Base-by-base conservation (phyloP, 1,140 invertebrate genomes). In the Drosophila azteca region DNA sequence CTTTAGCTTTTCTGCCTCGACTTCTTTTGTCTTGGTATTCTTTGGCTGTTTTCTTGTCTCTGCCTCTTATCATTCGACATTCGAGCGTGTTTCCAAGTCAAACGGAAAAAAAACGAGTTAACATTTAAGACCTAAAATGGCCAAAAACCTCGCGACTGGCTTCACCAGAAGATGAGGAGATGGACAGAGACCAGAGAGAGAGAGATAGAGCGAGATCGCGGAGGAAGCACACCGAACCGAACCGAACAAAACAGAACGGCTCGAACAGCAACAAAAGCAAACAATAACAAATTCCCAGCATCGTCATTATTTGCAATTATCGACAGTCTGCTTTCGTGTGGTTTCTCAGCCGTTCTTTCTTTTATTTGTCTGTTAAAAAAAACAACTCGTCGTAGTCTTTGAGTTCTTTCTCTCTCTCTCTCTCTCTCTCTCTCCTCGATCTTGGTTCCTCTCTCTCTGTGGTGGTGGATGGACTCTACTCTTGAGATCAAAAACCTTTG, bases 281-380 rank as follows among this genome's bases (percentile, higher is more conserved):
- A 77, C 67, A 80, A 80, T 62, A 65, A 70, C 70, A 77, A 85
- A 78, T 67, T 67, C 67, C 64, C 65, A 82, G 65, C 75, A 57
- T 85, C 84, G 78, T 85, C 83, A 85, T 85, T 85, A 85, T 85
- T 85, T 82, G 82, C 82, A 85, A 85, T 85, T 85, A 85, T 85
- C 74, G 82, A 85, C 76, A 82, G 83, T 81, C 81, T 48, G 72
- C 82, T 72, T 87, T 87, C 59, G 69, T 82, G 73, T 62, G 70
- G 79, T 78, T 87, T 69, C 68, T 55, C 58, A 45, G 58, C 43
- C 43, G 45, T 51, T 50, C 29, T 41, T 24, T 51, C 53, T 60
- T 80, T 75, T 79, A 64, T 88, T 63, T 76, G 66, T 63, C 71
- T 58, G 71, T 71, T 81, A 81, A 81, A 70, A 74, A 69, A 69